Percentiles rank a stretch among this genome's conserved stretches.
Evolutionary conservation across 1,140 invertebrate genomes (phyloP).

Genomic region (Drosophila orosa): DNA sequence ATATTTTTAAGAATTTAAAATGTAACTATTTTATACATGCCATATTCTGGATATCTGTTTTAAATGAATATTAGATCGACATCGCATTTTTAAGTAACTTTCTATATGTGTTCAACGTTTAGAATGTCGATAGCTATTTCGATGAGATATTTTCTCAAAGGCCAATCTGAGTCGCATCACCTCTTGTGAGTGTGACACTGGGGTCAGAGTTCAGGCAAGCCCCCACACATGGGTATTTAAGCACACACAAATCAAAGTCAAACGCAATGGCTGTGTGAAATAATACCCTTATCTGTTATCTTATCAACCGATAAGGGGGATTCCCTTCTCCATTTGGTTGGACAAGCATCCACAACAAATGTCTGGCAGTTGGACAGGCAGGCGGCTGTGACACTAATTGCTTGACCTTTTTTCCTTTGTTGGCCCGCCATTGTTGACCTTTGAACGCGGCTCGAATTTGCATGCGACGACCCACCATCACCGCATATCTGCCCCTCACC

Average conservation of each 20-base stretch:
- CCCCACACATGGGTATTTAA: slow-evolving; percentile 23
- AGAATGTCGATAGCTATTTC: too few relatives aligned
- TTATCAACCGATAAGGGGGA: slow-evolving; percentile 37
- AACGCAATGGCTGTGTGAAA: slow-evolving; percentile 39
- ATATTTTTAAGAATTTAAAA: too few relatives aligned
- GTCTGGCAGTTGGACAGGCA: slow-evolving; percentile 33
- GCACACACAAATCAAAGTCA: slow-evolving; percentile 50
- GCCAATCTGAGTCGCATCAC: not conserved
- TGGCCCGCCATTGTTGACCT: slow-evolving; percentile 59
- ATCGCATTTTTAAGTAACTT: not conserved
- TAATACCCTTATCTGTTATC: slow-evolving; percentile 55
- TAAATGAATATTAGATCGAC: not conserved
- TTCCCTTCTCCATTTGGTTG: slow-evolving; percentile 25
- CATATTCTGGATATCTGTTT: not conserved
- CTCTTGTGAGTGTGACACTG: slow-evolving; percentile 17
- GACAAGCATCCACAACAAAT: slow-evolving; percentile 53
- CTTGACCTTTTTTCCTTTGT: slow-evolving; percentile 65
- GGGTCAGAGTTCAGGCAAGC: slow-evolving; percentile 54
- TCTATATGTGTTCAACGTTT: too few relatives aligned
- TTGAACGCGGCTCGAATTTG: slow-evolving; percentile 65
- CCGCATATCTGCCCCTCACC: not conserved
- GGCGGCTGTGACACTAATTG: slow-evolving; percentile 70
- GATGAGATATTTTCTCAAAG: not conserved
- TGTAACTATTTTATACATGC: too few relatives aligned
- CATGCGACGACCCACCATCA: slow-evolving; percentile 46